These are phyloP conservation scores for Naso thynnoides DNA, from an alignment of 2,797 vertebrate genomes.

Conservation along the genomic window DNA sequence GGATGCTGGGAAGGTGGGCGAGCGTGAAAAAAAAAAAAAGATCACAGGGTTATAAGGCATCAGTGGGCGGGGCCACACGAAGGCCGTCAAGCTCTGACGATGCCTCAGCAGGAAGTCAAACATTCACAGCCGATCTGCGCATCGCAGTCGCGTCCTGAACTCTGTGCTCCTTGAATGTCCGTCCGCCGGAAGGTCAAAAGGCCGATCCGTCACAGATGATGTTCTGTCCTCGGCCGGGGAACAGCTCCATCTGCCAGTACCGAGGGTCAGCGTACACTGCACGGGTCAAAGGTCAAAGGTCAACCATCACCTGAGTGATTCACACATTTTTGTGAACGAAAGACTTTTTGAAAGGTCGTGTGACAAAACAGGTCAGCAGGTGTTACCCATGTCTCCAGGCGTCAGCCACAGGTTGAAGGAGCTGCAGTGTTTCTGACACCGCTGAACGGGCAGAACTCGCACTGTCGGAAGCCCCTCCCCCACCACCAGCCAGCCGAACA, in stretches of 20 bases:
- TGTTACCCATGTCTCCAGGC: constrained; percentile 91
- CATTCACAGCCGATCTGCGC: constrained; percentile 36
- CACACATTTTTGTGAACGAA: not conserved
- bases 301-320: not conserved
- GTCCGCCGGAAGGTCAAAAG: constrained; percentile 57
- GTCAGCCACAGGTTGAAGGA: constrained; percentile 88
- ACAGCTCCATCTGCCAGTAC: constrained; percentile 86
- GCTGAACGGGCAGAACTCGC: constrained; percentile 85
- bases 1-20: constrained; percentile 3
- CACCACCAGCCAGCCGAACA: constrained; percentile 88
- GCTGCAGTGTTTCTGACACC: constrained; percentile 90
- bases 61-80: constrained; percentile 45
- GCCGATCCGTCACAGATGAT: constrained; percentile 83
- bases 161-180: not conserved
- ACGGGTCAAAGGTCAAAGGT: constrained; percentile 45
- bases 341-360: no score
- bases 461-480: constrained; percentile 89
- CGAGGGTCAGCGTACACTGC: constrained; percentile 85
- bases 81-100: constrained; percentile 21
- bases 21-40: not conserved
- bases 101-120: constrained; percentile 26
- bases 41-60: constrained; percentile 56
- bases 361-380: not conserved
- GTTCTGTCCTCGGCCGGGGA: constrained; percentile 82
- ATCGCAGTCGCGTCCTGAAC: constrained; percentile 14